Conservation (phyloP, 1,140 invertebrate genomes). For the Lucilia sericata region DNA sequence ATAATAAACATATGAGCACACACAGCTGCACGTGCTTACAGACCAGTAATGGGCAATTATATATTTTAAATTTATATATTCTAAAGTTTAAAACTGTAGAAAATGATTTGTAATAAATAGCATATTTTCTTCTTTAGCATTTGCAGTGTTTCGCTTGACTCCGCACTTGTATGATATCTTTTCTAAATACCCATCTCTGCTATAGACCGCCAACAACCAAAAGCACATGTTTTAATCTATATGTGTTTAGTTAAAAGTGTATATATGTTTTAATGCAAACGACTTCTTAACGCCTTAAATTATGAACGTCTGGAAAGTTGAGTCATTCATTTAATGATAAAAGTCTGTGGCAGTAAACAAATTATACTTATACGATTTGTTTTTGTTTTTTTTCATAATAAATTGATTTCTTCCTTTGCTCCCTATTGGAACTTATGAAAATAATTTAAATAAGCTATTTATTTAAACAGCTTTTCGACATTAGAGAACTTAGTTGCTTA, state of each 20-base stretch:
- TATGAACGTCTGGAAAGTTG: constrained; percentile 15
- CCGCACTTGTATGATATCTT: no score
- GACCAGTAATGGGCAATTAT: no score
- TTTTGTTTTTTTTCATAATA: no score
- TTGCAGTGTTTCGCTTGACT: no score
- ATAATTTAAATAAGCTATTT: neutral
- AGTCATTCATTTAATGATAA: constrained; percentile 22
- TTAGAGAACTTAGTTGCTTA: neutral
- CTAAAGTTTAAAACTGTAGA: no score
- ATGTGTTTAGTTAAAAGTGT: neutral
- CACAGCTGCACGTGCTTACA: neutral
- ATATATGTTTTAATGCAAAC: neutral
- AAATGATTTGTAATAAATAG: no score
- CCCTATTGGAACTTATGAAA: neutral
- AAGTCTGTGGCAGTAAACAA: constrained; percentile 16
- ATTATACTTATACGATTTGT: neutral
- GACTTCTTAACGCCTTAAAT: neutral
- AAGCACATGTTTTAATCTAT: neutral
- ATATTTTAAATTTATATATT: no score
- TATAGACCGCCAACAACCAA: no score
- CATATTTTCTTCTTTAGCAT: no score
- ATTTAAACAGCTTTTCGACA: neutral
- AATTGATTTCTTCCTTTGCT: no score
- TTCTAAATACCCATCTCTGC: no score
- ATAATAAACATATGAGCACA: no score